Evolutionary conservation across 2,797 vertebrate species (phyloP).

Genomic region (Mus spretus): DNA sequence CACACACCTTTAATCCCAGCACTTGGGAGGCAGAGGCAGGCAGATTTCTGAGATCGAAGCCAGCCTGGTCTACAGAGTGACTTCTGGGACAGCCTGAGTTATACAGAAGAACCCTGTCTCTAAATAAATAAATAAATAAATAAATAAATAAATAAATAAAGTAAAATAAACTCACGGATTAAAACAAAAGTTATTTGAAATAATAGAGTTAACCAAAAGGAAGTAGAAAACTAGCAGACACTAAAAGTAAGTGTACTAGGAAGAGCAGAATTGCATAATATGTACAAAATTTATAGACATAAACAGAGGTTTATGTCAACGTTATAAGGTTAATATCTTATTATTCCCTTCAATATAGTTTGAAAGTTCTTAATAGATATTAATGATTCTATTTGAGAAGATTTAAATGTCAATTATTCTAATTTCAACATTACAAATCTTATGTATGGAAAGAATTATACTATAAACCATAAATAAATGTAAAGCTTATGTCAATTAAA

Average conservation of each 20-base stretch:
- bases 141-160: too few species aligned
- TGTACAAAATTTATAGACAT: background rate
- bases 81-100: too few species aligned
- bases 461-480: background rate
- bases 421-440: background rate
- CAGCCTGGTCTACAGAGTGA: too few species aligned
- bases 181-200: background rate
- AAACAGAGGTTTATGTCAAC: background rate
- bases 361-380: background rate
- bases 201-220: background rate
- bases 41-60: too few species aligned
- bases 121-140: too few species aligned
- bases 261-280: background rate
- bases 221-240: background rate
- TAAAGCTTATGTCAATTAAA: background rate
- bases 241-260: background rate
- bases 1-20: too few species aligned
- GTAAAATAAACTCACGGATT: too few species aligned
- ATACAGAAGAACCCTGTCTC: too few species aligned
- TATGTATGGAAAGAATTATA: background rate
- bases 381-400: background rate
- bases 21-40: too few species aligned
- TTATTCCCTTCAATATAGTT: background rate
- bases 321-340: background rate
- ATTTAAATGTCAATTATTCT: background rate